A percentile compares a stretch with the other conserved stretches of the same genome.
Conservation (phyloP, 92 coral and sea anemone genomes). For the Zoanthus solanderi region DNA sequence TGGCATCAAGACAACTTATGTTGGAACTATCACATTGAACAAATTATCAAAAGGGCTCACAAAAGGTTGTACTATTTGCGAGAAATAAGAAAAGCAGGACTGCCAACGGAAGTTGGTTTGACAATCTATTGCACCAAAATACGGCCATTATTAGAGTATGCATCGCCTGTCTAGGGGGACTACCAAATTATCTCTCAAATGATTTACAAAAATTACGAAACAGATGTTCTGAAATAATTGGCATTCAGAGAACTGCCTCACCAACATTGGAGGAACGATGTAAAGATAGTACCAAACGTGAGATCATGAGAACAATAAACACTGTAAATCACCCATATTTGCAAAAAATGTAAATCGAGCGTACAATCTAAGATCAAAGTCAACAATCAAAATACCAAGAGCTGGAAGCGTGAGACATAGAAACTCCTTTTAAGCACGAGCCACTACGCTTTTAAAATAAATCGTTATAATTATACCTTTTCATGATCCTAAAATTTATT, state of each 20-base stretch:
- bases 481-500: too few relatives aligned
- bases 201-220: background rate
- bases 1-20: conserved; percentile 20
- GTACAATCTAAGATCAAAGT: too few relatives aligned
- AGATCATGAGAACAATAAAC: background rate
- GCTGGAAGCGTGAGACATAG: too few relatives aligned
- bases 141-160: too few relatives aligned
- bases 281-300: background rate
- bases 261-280: background rate
- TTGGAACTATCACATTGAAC: conserved; percentile 37
- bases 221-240: background rate
- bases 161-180: background rate
- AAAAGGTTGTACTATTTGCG: background rate
- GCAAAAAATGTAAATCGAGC: too few relatives aligned
- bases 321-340: too few relatives aligned
- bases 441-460: too few relatives aligned
- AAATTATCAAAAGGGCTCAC: background rate
- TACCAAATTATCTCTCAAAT: background rate
- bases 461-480: too few relatives aligned
- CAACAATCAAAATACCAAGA: too few relatives aligned
- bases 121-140: too few relatives aligned
- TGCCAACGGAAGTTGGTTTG: too few relatives aligned
- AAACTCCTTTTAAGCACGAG: too few relatives aligned
- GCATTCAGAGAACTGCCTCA: background rate
- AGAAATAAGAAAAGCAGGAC: background rate